phyloP scores from a whole-genome alignment of 2,113 vertebrate genomes.

The Psilopogon haemacephalus region DNA sequence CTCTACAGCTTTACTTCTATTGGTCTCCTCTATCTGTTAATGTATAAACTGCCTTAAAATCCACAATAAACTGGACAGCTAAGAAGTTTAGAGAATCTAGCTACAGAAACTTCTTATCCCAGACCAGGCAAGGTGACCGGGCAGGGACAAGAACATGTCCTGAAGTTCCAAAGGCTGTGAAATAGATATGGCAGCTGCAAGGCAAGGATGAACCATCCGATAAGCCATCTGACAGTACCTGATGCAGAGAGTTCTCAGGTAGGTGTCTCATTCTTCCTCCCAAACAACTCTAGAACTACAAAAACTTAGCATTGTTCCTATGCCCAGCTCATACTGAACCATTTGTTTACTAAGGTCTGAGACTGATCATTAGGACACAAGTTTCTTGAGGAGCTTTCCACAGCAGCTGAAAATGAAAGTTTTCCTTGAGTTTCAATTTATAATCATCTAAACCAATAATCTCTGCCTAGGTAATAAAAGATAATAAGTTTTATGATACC shows the following conservation, averaged over 20 bases:
- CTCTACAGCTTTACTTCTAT: not conserved
- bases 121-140: not conserved
- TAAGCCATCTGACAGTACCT: not conserved
- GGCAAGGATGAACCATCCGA: not conserved
- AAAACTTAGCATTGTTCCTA: not conserved
- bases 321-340: not conserved
- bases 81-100: not conserved
- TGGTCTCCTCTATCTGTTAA: not conserved
- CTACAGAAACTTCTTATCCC: not conserved
- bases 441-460: conserved; percentile 44
- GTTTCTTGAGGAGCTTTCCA: not conserved
- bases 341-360: not conserved
- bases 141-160: not conserved
- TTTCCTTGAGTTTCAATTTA: conserved; percentile 57
- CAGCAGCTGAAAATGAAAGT: conserved; percentile 26
- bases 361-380: not conserved
- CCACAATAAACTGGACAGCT: not conserved
- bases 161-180: not conserved
- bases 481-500: conserved; percentile 52
- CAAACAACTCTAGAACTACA: not conserved
- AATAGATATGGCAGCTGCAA: rapidly evolving
- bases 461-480: conserved; percentile 65
- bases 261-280: not conserved
- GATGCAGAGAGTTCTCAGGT: not conserved
- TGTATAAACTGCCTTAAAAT: not conserved